A percentile compares a stretch with the other conserved stretches of the same genome.
These are phyloP conservation scores for Montifringilla adamsi DNA, from an alignment of 2,113 vertebrate species.

Conservation along the genomic window DNA sequence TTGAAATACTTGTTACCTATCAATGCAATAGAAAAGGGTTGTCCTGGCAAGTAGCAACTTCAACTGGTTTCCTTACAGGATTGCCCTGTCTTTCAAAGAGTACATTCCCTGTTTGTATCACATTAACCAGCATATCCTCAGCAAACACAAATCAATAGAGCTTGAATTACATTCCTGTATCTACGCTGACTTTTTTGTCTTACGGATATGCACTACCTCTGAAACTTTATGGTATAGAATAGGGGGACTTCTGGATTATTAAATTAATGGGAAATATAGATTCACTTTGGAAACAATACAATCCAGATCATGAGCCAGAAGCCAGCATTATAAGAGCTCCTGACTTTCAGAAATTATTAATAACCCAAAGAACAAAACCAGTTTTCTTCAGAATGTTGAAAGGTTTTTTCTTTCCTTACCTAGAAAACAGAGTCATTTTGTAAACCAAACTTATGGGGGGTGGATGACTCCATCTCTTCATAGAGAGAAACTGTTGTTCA, in stretches of 20 bases:
- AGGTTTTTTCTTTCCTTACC: neutral
- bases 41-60: neutral
- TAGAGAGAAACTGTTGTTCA: neutral
- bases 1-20: neutral
- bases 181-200: neutral
- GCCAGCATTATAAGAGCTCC: neutral
- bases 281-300: neutral
- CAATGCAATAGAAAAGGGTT: neutral
- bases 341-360: neutral
- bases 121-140: neutral
- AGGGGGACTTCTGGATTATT: conserved; percentile 5
- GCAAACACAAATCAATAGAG: neutral
- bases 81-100: neutral
- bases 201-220: neutral
- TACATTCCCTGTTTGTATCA: neutral
- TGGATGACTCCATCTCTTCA: neutral
- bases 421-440: neutral
- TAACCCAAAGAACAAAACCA: neutral
- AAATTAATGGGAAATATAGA: neutral
- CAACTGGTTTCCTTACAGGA: neutral
- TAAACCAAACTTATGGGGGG: neutral
- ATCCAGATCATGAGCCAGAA: neutral
- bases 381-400: neutral
- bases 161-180: neutral
- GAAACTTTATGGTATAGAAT: neutral